phyloP scores from a whole-genome alignment of 2,888 invertebrate species.

The Tricholauxania praeusta region DNA sequence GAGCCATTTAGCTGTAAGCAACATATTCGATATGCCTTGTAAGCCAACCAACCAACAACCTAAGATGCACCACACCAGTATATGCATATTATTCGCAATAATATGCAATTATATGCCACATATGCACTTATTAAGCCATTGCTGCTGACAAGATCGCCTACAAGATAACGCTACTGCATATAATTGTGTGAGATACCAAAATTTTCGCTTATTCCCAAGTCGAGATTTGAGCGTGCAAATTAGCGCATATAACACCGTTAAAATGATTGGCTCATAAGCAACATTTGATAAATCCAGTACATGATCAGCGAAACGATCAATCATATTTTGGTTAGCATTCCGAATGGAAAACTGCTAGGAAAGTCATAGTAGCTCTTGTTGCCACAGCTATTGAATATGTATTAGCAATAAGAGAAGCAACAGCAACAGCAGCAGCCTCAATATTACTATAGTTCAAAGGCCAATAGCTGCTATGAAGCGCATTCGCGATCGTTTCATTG shows the following conservation, averaged over 20 bases:
- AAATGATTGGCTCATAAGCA: constrained; percentile 8
- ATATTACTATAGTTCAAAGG: constrained; percentile 53
- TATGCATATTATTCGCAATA: constrained; percentile 18
- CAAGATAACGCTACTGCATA: constrained; percentile 18
- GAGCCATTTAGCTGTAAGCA: constrained; percentile 3
- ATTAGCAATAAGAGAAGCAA: constrained; percentile 4
- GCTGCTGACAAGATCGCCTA: constrained; percentile 8
- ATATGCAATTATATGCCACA: constrained; percentile 42
- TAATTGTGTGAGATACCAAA: constrained; percentile 11
- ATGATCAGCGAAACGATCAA: constrained; percentile 14
- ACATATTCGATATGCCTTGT: not conserved
- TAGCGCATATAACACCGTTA: constrained; percentile 27
- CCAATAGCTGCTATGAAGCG: constrained; percentile 46
- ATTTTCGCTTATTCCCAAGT: not conserved
- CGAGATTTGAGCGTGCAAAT: constrained; percentile 27
- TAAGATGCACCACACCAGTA: not conserved
- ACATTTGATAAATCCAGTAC: not conserved
- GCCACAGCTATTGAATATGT: constrained; percentile 28
- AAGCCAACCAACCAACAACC: not conserved
- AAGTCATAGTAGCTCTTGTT: not conserved
- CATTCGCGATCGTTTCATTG: constrained; percentile 10
- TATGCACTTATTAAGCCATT: constrained; percentile 39
- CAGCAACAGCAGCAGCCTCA: constrained; percentile 42
- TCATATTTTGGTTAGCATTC: not conserved
- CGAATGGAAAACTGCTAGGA: not conserved